These are phyloP conservation scores for Ammospiza caudacuta DNA, from an alignment of 2,113 vertebrate species.

Conservation along the genomic window DNA sequence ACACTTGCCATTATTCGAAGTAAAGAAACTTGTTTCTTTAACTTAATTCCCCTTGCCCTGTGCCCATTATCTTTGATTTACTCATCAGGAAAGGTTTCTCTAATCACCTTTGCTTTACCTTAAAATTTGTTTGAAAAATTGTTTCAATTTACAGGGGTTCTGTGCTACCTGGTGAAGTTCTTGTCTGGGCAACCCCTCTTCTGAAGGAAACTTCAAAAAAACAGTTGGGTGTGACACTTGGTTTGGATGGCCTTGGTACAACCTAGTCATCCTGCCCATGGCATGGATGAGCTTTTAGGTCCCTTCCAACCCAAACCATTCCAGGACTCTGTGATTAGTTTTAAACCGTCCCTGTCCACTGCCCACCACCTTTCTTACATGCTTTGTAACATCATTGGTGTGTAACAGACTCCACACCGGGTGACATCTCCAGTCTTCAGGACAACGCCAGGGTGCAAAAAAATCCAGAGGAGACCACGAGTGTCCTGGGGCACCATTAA, in stretches of 20 bases:
- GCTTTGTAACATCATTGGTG: accelerated
- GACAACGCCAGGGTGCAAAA: neutral
- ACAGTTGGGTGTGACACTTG: neutral
- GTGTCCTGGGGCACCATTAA: neutral
- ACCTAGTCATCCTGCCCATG: neutral
- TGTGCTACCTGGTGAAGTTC: neutral
- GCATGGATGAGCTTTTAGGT: neutral
- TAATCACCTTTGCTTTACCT: neutral
- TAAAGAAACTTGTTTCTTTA: neutral
- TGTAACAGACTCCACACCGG: accelerated
- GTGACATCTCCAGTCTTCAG: neutral
- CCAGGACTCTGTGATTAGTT: neutral
- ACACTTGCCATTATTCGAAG: neutral
- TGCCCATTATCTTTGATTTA: neutral
- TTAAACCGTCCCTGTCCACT: neutral
- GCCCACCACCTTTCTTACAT: accelerated
- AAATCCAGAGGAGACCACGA: accelerated
- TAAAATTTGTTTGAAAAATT: neutral
- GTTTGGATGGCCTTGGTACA: neutral
- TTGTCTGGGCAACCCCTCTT: neutral
- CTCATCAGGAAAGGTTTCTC: neutral
- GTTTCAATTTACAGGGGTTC: neutral
- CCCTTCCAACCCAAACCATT: neutral
- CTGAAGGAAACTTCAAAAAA: neutral
- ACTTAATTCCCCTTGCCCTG: neutral